Evolutionary conservation across 2,888 invertebrate species (phyloP), one percentile per base, ranked within the genome.

Genomic region (Ctena decussata): DNA sequence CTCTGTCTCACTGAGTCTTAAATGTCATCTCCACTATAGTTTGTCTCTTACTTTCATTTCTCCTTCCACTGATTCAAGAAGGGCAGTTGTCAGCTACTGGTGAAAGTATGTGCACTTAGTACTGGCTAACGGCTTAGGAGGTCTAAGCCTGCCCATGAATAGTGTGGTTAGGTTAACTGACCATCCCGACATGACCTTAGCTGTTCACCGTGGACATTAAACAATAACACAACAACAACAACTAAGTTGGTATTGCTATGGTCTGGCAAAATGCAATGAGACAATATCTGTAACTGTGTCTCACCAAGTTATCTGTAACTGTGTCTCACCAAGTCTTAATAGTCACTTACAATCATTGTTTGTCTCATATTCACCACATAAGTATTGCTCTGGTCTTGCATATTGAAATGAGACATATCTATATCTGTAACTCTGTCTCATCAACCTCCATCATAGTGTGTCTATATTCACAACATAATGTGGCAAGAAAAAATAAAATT

Each of bases 301-400:
- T 72, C 99, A 99, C 94, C 98, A 99, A 95, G 96, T 99, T 60
- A 27, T 60, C 60, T 18, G 60, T 60, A 12, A 99, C 99, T 73
- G 96, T 99, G 89, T 98, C 98, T 72, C 99, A 99, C 94, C 98
- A 99, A 95, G 96, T 99, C 92, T 98, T 98, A 97, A 98, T 99
- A 94, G 96, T 99, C 82, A 98, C 98, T 90, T 98, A 98, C 84
- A n/a, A 99, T 99, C 39, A 97, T 99, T 87, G 96, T 98, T 93
- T 99, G 99, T 96, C 97, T 99, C 92, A 98, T 99, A 41, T 99
- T 99, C 96, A 99, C 99, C 93, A 98, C 98, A 98, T 98, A 96
- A 97, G 93, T 91, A 60, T 1, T 60, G 6, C 18, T 8, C 30
- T 30, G 32, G 60, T 27, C 6, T 11, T 30, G 6, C 8, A 11